These are phyloP conservation scores for Decapterus maruadsi DNA, from an alignment of 2,797 vertebrate species.

Conservation along the genomic window DNA sequence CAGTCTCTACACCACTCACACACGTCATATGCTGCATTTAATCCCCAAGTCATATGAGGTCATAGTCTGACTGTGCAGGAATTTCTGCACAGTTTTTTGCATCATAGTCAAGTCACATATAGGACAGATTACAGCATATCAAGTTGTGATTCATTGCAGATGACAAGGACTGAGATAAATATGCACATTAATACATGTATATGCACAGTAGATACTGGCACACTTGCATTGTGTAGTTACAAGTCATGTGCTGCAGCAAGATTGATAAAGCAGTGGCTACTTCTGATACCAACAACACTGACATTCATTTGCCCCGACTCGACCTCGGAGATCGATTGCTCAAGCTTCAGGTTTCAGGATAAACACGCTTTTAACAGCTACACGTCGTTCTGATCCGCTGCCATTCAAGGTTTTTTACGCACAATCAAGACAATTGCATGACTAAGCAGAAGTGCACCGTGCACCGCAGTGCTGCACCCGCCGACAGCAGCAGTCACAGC, in stretches of 20 bases:
- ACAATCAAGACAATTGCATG: constrained; percentile 57
- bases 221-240: background rate
- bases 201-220: background rate
- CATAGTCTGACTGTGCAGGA: constrained; percentile 8
- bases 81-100: constrained; percentile 11
- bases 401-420: background rate
- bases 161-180: background rate
- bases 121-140: background rate
- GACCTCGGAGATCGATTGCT: background rate
- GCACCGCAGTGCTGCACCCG: constrained; percentile 71
- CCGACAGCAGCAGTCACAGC: constrained; percentile 9
- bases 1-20: constrained; percentile 19
- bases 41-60: constrained; percentile 27
- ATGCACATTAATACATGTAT: background rate
- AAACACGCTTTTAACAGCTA: constrained; percentile 11
- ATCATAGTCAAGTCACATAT: background rate
- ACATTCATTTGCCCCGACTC: constrained; percentile 62
- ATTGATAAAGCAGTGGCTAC: background rate
- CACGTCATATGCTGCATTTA: constrained; percentile 19
- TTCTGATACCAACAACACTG: constrained; percentile 24
- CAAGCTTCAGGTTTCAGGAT: background rate
- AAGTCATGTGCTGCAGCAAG: constrained; percentile 11
- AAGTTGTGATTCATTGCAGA: background rate
- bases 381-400: background rate
- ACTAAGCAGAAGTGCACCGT: constrained; percentile 70